Base-by-base conservation (phyloP, 2,888 invertebrate genomes). In the Gnatocerus cornutus region DNA sequence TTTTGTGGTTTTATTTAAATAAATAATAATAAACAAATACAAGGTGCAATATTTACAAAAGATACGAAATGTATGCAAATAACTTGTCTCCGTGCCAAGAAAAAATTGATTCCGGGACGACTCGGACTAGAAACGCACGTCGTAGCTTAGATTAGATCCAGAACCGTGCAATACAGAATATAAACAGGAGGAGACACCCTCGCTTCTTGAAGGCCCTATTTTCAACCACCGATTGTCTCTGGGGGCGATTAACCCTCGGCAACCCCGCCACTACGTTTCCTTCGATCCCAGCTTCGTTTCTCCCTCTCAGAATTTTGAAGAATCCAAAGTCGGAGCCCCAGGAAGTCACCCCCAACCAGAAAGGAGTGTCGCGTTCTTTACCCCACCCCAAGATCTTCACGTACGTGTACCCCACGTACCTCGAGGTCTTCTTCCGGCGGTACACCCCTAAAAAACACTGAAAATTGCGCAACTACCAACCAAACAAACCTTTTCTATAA, bases 391-490 rank as follows among this genome's bases (percentile, higher is more conserved):
- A n/a, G 4, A 46, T 1, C n/a, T 39, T 55, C 16, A 55, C 55
- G 13, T 46, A n/a, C 2, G 46, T 46, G 16, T 46, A 46, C 1
- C 46, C 46, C 5, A 39, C 21, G 37, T 55, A 16, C 14, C 9
- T 14, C 9, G 39, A 30, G 37, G 7, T 16, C 5, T 10, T 9
- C 3, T 37, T 13, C 5, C 21, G 12, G 3, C 39, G 13, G n/a
- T 55, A 58, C 9, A 58, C 58, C 9, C 58, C 58, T 58, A 43
- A 39, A 41, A 37, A 41, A n/a, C 39, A n/a, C n/a, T n/a, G 12
- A 41, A 41, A 58, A 12, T 43, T 10, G 7, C 8, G 3, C 3
- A n/a, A 10, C 7, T 46, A 9, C 4, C 7, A 13, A 16, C 46
- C 10, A 14, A 9, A 46, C 2, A 8, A 13, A 46, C 46, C 46